phyloP scores from a whole-genome alignment of 2,797 vertebrate species.

The Buceros bicornis region DNA sequence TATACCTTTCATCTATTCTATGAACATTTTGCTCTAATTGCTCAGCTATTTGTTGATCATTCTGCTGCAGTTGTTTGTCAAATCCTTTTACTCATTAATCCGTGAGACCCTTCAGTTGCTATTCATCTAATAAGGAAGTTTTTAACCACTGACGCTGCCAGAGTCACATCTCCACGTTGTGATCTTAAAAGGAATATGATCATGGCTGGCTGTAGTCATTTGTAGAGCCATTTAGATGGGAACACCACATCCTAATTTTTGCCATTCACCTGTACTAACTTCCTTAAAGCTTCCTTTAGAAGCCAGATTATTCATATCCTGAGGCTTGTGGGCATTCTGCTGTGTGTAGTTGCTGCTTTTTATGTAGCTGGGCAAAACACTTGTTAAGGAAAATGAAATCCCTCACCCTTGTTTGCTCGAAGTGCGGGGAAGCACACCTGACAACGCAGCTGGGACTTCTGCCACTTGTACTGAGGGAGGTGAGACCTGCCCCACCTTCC shows the following conservation, averaged over 20 bases:
- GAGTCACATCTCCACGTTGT: background rate
- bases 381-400: constrained; percentile 9
- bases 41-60: constrained; percentile 47
- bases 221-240: background rate
- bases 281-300: background rate
- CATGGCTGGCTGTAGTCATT: background rate
- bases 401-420: background rate
- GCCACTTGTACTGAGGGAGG: background rate
- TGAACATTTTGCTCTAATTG: constrained; percentile 42
- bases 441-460: background rate
- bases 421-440: background rate
- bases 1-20: constrained; percentile 13
- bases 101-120: constrained; percentile 24
- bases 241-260: background rate
- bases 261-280: background rate
- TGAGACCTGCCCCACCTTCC: background rate
- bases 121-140: background rate
- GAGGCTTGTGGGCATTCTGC: background rate
- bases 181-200: background rate
- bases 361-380: background rate
- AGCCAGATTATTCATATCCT: background rate
- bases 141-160: background rate
- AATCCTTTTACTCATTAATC: constrained; percentile 37
- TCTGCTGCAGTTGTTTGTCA: constrained; percentile 11
- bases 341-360: background rate